Evolutionary conservation across 2,888 invertebrate species (phyloP), one percentile per base, ranked within the genome.

Genomic region (Smittia aterrima): DNA sequence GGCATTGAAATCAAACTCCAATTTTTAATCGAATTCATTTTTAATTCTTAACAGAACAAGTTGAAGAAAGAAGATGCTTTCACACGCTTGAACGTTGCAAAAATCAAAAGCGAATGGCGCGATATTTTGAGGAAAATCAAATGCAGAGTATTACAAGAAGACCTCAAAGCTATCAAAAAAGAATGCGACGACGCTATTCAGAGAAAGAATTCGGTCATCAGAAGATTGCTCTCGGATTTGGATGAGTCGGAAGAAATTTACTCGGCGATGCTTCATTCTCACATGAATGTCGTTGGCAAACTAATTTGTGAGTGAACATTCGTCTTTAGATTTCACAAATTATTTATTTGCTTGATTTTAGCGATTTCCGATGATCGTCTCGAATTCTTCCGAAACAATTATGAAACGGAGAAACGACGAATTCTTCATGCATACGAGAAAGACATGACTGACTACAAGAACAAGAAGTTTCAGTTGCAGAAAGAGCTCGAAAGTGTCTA

Each of bases 71-170:
- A 94, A 81, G 92, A 93, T 80, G 87, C 88, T 0, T 93, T 90
- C 81, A 87, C 90, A 1, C 87, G 92, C 67, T 83, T 92, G 68
- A 94, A 94, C 80, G 86, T 89, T 76, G 92, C 93, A 0, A 94
- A 94, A 84, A 89, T 94, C 72, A 93, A 93, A 79, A 92, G 92
- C 82, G 88, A 90, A 81, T 94, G 93, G 93, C 88, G 93, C 66
- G 90, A 88, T 76, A 87, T 92, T 75, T 82, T 94, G 74, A 86
- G 94, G 0, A 88, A 87, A 79, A 86, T 90, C 70, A 94, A 93
- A 84, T 90, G 90, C 79, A 88, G 88, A 75, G 90, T 92, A 79
- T 85, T 93, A 83, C 86, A 87, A 47, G 83, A 88, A 40, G 89
- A 92, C 77, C 87, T 92, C 58, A 85, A 86, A 82, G 90, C 89